Base-by-base conservation (phyloP, 2,888 invertebrate genomes). In the Nomada flava region DNA sequence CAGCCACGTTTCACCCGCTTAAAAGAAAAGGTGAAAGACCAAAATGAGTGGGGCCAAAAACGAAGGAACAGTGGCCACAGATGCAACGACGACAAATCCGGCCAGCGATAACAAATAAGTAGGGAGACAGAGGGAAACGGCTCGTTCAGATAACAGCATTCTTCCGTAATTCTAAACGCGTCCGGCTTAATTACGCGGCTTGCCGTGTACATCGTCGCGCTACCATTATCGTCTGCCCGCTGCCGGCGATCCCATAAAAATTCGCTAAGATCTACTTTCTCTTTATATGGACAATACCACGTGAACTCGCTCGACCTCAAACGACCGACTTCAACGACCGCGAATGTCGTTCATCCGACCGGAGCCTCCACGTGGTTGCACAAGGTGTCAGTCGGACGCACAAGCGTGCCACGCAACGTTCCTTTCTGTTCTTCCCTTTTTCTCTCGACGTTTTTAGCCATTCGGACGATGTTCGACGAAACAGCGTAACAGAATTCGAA, bases 221-320 rank as follows among this genome's bases (percentile, higher is more conserved):
- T 60, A 44, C 77, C 70, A 82, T 83, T 82, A 83, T 74, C 77
- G 82, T 81, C 82, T 80, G 75, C 59, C 42, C 47, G 18, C 62
- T 76, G 75, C 15, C 36, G 71, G 52, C 69, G 57, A 81, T 82
- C 60, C 82, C 71, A 82, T 71, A 83, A 82, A 83, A 83, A 83
- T 77, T 76, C 53, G 53, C 84, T 55, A 80, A 84, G 84, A 84
- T 84, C 84, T 88, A 88, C 87, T 88, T 88, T 88, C 88, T 88
- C 88, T 84, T 78, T 83, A 88, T 88, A 88, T 78, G 87, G 89
- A 80, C 87, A 88, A 88, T 87, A 84, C 86, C 84, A 83, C 87
- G 87, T 92, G 92, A 92, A 92, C 92, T 91, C 91, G 85, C 59
- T 83, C 92, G 92, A 92, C 92, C 91, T 92, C 91, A 86, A 88